These are phyloP conservation scores for Mastomys natalensis DNA, from an alignment of 2,113 vertebrate species.

Conservation along the genomic window DNA sequence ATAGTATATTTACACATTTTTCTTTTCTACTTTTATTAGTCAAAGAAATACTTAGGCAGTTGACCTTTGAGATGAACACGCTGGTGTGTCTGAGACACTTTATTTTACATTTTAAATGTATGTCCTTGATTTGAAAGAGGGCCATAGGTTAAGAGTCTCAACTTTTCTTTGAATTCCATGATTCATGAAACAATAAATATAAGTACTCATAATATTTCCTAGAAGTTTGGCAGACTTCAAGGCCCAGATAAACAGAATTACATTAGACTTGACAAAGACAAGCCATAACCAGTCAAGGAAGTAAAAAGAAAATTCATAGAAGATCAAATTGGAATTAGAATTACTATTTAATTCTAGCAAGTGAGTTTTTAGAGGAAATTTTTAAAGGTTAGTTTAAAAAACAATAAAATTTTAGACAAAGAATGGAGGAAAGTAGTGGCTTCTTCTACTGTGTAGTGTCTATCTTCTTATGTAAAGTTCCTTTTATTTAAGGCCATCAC, in stretches of 20 bases:
- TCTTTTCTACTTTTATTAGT: background rate
- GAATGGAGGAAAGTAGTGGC: background rate
- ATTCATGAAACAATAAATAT: background rate
- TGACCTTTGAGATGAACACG: background rate
- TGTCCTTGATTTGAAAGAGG: background rate
- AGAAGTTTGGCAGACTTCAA: background rate
- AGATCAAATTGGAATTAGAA: background rate
- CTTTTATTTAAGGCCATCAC: background rate
- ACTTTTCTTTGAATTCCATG: background rate
- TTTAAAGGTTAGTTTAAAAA: background rate
- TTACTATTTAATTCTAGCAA: background rate
- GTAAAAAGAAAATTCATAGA: conserved; percentile 51
- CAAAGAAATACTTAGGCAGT: background rate
- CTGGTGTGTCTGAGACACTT: background rate
- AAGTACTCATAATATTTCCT: background rate
- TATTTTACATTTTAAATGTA: background rate
- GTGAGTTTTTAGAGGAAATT: background rate
- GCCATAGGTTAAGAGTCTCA: conserved; percentile 19
- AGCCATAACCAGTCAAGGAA: conserved; percentile 4
- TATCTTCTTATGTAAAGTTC: background rate
- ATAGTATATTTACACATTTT: background rate
- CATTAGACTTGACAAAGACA: conserved; percentile 4
- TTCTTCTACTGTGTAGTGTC: background rate
- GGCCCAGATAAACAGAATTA: background rate
- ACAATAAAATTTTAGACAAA: background rate